phyloP scores from a whole-genome alignment of 1,140 invertebrate genomes.

The Aricia agestis region DNA sequence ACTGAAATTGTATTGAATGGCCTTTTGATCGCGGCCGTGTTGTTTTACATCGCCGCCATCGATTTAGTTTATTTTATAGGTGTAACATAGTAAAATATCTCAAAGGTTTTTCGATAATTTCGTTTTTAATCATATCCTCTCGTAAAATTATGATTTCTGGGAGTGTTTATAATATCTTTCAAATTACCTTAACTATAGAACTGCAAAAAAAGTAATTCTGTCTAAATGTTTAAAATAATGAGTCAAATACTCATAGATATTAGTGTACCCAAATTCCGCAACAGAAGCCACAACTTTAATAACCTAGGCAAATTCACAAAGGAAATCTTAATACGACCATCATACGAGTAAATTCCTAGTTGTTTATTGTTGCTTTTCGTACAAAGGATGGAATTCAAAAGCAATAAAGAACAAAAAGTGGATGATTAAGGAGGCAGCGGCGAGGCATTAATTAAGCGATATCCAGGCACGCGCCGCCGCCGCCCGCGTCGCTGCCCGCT shows the following conservation, averaged over 20 bases:
- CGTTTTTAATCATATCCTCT: too few relatives aligned
- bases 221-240: too few relatives aligned
- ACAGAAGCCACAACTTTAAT: too few relatives aligned
- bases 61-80: background rate
- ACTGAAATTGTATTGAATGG: slow-evolving; percentile 16
- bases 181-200: too few relatives aligned
- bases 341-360: background rate
- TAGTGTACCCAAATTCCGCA: too few relatives aligned
- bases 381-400: slow-evolving; percentile 15
- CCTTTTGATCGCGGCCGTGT: slow-evolving; percentile 3
- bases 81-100: too few relatives aligned
- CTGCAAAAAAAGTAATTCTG: too few relatives aligned
- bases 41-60: background rate
- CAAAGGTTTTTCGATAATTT: too few relatives aligned
- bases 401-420: slow-evolving; percentile 21
- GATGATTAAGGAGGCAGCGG: slow-evolving; percentile 23
- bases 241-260: too few relatives aligned
- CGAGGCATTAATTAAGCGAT: slow-evolving; percentile 22
- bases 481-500: background rate
- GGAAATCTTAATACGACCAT: background rate
- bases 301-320: background rate
- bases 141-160: too few relatives aligned
- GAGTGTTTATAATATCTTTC: too few relatives aligned
- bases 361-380: background rate
- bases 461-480: slow-evolving; percentile 7